Conservation (phyloP, 2,888 invertebrate genomes). For the Cephus spinipes region DNA sequence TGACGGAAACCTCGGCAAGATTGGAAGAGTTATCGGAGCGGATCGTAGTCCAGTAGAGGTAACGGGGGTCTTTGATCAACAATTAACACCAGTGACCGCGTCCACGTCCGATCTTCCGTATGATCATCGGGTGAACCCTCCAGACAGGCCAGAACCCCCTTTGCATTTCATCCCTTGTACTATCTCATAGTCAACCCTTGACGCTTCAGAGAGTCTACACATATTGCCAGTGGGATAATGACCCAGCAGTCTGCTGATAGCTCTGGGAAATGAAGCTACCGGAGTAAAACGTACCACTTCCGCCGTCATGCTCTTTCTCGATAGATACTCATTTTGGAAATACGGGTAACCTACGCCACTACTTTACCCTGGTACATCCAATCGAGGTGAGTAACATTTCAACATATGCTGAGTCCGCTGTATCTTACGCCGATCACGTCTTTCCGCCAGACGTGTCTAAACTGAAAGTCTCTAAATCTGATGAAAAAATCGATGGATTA, state of each 20-base stretch:
- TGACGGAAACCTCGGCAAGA: slow-evolving; percentile 35
- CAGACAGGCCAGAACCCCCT: not conserved
- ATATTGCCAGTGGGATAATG: not conserved
- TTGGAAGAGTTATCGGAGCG: slow-evolving; percentile 24
- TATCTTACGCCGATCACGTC: not conserved
- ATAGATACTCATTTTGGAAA: not conserved
- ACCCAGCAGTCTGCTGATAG: not conserved
- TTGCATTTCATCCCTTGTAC: not conserved
- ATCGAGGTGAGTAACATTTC: slow-evolving; percentile 21
- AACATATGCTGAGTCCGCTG: not conserved
- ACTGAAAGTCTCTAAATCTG: not conserved
- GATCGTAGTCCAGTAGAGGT: slow-evolving; percentile 17
- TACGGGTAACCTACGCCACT: not conserved
- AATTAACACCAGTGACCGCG: slow-evolving; percentile 48
- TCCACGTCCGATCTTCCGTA: slow-evolving; percentile 37
- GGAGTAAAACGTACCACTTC: not conserved
- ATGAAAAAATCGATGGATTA: not conserved
- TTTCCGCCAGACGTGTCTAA: not conserved
- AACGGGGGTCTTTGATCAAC: slow-evolving; percentile 47
- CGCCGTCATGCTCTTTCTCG: not conserved
- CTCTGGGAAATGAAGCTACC: not conserved
- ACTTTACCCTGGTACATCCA: slow-evolving; percentile 30
- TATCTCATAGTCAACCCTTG: not conserved
- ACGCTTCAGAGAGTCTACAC: not conserved
- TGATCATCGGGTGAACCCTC: slow-evolving; percentile 26